These are phyloP conservation scores for Aricia agestis DNA, from an alignment of 1,140 invertebrate genomes.

Conservation along the genomic window DNA sequence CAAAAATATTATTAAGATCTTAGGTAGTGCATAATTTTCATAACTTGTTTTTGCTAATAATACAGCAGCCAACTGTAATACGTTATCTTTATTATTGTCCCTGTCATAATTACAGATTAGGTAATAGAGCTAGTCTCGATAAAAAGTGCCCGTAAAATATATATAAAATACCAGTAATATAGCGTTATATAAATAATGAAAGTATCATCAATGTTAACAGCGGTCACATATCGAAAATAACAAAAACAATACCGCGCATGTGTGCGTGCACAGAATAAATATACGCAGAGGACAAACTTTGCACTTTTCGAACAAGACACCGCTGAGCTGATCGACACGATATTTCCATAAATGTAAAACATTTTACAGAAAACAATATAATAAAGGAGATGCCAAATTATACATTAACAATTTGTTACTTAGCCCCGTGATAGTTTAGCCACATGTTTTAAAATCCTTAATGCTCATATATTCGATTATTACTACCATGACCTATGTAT, in stretches of 20 bases:
- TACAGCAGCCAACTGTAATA: not conserved
- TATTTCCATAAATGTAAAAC: too few species aligned
- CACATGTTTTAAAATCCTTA: too few species aligned
- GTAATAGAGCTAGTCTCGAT: not conserved
- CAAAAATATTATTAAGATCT: too few species aligned
- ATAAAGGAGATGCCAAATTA: too few species aligned
- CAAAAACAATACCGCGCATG: not conserved
- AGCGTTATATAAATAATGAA: constrained; percentile 1
- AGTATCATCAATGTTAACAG: not conserved
- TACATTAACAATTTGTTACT: too few species aligned
- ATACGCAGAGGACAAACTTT: not conserved
- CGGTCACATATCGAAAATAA: not conserved
- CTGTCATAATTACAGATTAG: not conserved
- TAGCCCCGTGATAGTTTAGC: too few species aligned
- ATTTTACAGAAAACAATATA: too few species aligned
- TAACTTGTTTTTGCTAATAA: too few species aligned
- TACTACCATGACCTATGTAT: too few species aligned
- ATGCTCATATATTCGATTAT: too few species aligned
- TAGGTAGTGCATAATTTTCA: too few species aligned
- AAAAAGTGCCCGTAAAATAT: not conserved
- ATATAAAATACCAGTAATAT: constrained; percentile 17
- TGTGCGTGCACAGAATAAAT: not conserved
- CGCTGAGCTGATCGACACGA: too few species aligned
- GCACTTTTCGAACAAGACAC: not conserved
- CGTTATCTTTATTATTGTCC: not conserved